Conservation (phyloP, 2,113 vertebrate species). For the Piprites chloris region DNA sequence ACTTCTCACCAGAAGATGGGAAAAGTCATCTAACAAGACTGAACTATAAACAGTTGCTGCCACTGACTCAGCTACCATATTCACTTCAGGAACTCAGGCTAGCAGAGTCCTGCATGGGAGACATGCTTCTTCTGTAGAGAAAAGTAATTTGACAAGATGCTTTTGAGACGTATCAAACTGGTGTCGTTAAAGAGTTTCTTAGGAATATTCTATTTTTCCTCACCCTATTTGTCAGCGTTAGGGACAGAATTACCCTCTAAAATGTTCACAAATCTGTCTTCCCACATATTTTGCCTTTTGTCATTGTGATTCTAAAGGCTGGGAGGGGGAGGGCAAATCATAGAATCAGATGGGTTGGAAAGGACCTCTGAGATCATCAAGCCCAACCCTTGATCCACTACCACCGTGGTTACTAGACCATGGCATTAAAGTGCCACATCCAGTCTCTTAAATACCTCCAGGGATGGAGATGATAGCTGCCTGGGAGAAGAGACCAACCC, state of each 20-base stretch:
- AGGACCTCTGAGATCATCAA: too few relatives aligned
- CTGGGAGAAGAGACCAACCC: too few relatives aligned
- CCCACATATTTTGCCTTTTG: background rate
- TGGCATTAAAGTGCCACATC: too few relatives aligned
- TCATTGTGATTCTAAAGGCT: background rate
- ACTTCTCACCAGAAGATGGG: background rate
- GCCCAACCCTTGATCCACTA: too few relatives aligned
- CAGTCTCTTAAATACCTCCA: too few relatives aligned
- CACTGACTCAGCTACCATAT: background rate
- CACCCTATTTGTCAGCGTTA: background rate
- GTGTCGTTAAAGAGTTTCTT: background rate
- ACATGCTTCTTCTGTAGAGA: background rate
- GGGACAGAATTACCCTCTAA: background rate
- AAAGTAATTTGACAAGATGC: background rate
- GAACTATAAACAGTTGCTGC: background rate
- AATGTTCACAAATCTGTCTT: background rate
- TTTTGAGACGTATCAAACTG: background rate
- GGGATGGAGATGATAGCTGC: too few relatives aligned
- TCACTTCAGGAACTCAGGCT: background rate
- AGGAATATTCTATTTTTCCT: background rate
- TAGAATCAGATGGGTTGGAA: too few relatives aligned
- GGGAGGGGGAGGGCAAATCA: background rate
- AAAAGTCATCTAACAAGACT: background rate
- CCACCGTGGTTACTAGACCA: too few relatives aligned
- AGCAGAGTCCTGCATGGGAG: background rate